Base-by-base conservation (phyloP, 1,140 invertebrate species). In the Drosophila elegans region DNA sequence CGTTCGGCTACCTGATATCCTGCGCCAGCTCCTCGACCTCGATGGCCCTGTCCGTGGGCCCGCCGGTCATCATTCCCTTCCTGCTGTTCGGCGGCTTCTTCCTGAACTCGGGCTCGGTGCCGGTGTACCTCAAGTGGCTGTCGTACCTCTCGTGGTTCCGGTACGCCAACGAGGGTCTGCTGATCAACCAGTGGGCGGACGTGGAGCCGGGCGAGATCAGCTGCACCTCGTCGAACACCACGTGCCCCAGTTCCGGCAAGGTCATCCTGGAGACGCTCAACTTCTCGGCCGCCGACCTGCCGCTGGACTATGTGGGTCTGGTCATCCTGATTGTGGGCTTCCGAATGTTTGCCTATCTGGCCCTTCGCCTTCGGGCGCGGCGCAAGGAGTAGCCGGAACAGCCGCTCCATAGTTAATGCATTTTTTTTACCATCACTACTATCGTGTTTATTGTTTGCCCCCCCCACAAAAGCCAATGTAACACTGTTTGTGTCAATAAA, bases 21-120 rank as follows among this genome's bases (percentile, higher is more conserved):
- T 97, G 97, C 78, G 93, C 96, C 0, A 96, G 97, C 77, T 95
- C 94, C 27, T 96, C 94, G 54, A 94, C 97, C 3, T 96, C 96
- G 34, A 96, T 98, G 93, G 97, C 98, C 0, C 93, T 98, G 6
- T 96, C 97, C 0, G 94, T 99, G 52, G 97, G 97, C 3, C 97
- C 98, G 12, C 97, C 98, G 3, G 93, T 98, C 21, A 95, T 99
- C 51, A 97, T 99, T 66, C 98, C 98, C 0, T 96, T 99, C 91
- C 93, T 99, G 91, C 93, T 99, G 11, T 99, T 99, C 91, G 98
- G 98, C 53, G 98, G 98, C 45, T 99, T 99, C 93, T 99, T 99
- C 92, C 93, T 99, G 13, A 99, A 99, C 91, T 95, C 95, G 21
- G 95, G 95, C 96, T 97, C 97, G 0, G 95, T 98, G 21, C 98